Base-by-base conservation (phyloP, 2,888 invertebrate genomes). In the Machimus rusticus region DNA sequence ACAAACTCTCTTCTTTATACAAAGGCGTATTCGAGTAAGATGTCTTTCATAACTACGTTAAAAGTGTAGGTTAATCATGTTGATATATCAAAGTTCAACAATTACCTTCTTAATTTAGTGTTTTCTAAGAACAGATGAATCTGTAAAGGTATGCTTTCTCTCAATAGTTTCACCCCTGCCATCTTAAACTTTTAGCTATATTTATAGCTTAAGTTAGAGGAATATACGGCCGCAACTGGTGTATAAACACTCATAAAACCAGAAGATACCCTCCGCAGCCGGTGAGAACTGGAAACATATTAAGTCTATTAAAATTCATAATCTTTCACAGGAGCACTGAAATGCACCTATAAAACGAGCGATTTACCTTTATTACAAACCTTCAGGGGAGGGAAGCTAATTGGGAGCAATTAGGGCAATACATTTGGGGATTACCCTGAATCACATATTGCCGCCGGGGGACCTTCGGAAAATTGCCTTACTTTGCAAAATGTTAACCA, bases 401-500 rank as follows among this genome's bases (percentile, higher is more conserved):
- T 66, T 66, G 23, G 66, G 12, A 66, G 66, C 66, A 66, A 66
- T 66, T 66, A 79, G 19, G 79, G n/a, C 79, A 51, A 79, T 79
- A 79, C 28, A 16, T 79, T 79, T 31, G 28, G 79, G 79, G 51
- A 28, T 51, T 46, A 37, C 51, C 23, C 28, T 14, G 51, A 79
- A 46, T 51, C 46, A 51, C 46, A 79, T 51, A 79, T 79, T 79
- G 23, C 46, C 66, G 66, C 31, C 51, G 79, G 79, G 79, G n/a
- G 51, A 51, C 46, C 31, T 76, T 79, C 16, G 9, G 34, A 66
- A 46, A 82, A 82, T 82, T 82, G 37, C 82, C 82, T 82, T 57
- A 57, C 37, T 57, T 34, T 82, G 82, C 82, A 57, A 82, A 82
- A 82, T 82, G 57, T 82, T 82, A 82, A 82, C 82, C 82, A 34